A percentile compares a stretch with the other conserved stretches of the same genome.
phyloP scores from a whole-genome alignment of 2,888 invertebrate species.

The Cryptocheilus praepositus region DNA sequence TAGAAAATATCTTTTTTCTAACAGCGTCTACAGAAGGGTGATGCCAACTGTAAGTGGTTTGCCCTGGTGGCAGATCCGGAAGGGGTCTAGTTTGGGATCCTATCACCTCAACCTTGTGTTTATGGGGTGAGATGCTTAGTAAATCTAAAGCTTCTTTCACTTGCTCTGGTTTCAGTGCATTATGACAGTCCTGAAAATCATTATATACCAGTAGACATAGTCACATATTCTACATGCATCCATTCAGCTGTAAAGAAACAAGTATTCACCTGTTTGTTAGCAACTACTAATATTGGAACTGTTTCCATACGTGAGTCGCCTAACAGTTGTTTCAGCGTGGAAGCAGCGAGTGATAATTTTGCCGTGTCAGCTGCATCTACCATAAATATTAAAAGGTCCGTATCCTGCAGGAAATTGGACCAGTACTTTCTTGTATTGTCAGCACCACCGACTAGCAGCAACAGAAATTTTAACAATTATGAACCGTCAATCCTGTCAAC shows the following conservation, averaged over 20 bases:
- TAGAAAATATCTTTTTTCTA: conserved; percentile 63
- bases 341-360: conserved; percentile 66
- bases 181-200: conserved; percentile 64
- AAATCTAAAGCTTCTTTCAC: conserved; percentile 71
- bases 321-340: conserved; percentile 69
- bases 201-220: conserved; percentile 12
- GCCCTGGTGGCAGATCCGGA: conserved; percentile 42
- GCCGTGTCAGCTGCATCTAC: conserved; percentile 71
- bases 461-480: conserved; percentile 12
- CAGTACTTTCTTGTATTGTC: conserved; percentile 69
- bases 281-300: conserved; percentile 72
- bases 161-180: conserved; percentile 66
- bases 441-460: conserved; percentile 67
- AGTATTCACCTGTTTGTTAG: conserved; percentile 70
- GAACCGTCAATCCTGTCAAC: background rate
- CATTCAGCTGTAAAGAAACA: background rate
- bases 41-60: conserved; percentile 52
- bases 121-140: conserved; percentile 68
- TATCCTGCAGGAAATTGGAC: conserved; percentile 72
- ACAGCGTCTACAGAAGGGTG: conserved; percentile 61
- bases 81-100: conserved; percentile 66
- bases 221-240: background rate
- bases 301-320: conserved; percentile 71
- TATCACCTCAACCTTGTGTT: conserved; percentile 70
- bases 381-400: conserved; percentile 73